Base-by-base conservation (phyloP, 1,140 invertebrate species). In the Diplogasteroides magnus region DNA sequence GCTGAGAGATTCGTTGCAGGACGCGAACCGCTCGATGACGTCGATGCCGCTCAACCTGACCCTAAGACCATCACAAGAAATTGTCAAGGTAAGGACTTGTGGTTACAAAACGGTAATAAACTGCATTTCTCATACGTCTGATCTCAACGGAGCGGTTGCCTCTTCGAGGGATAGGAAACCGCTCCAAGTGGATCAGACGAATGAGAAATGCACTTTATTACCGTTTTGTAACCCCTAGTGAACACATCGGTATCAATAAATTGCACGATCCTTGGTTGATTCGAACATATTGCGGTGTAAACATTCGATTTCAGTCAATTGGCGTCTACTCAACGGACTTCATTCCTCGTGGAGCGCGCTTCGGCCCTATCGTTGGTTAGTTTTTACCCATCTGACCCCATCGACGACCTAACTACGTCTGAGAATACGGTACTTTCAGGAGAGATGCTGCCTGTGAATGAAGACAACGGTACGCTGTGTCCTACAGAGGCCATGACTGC, bases 281-380 rank as follows among this genome's bases (percentile, higher is more conserved):
- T 66, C 25, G 6, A n/a, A 2, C 68, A 55, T 74, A 11, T 29
- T 26, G 74, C n/a, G n/a, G n/a, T n/a, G n/a, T n/a, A n/a, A n/a
- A n/a, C n/a, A n/a, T n/a, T n/a, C n/a, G n/a, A 71, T 76, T 84
- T 63, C 80, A 94, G 93, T 91, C 90, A 72, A 88, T 92, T 85
- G 94, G 94, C 72, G 93, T 98, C 71, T 97, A 93, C 92, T 96
- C 93, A 83, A 92, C 90, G 57, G 92, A 93, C 81, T 93, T 93
- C 81, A 97, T 98, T 83, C 94, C 94, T 66, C 88, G 91, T 79
- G 94, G 94, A 60, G 97, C 94, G 29, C 87, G 94, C 73, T 98
- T 98, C 85, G 95, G 95, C 68, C 95, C 95, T 64, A 88, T 98
- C 74, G 89, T 83, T 93, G 95, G 74, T 87, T 91, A 84, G 86